These are phyloP conservation scores for Sorex maritimensis DNA, from an alignment of 2,797 vertebrate genomes.

Conservation along the genomic window DNA sequence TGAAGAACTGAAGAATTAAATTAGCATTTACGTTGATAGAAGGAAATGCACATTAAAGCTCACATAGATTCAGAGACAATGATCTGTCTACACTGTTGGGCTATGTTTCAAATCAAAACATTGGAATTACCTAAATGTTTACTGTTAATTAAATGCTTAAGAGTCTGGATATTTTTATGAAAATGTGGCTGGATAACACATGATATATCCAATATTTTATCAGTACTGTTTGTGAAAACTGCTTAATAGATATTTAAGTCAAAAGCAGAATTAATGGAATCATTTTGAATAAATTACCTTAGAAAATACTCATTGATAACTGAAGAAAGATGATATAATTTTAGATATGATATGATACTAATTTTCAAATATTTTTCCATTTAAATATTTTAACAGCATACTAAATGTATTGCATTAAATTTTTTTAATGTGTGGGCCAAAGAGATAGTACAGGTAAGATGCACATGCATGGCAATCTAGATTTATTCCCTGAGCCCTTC, in stretches of 20 bases:
- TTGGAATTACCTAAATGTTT: not conserved
- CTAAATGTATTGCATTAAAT: too few relatives aligned
- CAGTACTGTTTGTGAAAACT: constrained; percentile 15
- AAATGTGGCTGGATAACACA: not conserved
- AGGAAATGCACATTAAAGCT: not conserved
- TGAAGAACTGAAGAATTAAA: constrained; percentile 13
- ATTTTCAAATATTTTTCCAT: constrained; percentile 44
- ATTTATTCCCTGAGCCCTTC: too few relatives aligned
- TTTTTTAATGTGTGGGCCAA: too few relatives aligned
- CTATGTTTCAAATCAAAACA: not conserved
- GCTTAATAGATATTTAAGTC: constrained; percentile 39
- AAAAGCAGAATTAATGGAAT: constrained; percentile 13
- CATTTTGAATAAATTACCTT: not conserved
- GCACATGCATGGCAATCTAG: too few relatives aligned
- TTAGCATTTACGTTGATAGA: not conserved
- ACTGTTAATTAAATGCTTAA: not conserved
- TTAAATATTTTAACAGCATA: not conserved
- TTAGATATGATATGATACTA: not conserved
- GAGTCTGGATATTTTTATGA: not conserved
- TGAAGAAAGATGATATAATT: not conserved
- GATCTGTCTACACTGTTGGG: not conserved
- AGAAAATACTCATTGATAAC: not conserved
- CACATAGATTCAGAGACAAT: not conserved
- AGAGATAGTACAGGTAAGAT: too few relatives aligned
- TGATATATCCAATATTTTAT: not conserved